These are phyloP conservation scores for Cheilosia pagana DNA, from an alignment of 2,888 invertebrate genomes.

Conservation along the genomic window DNA sequence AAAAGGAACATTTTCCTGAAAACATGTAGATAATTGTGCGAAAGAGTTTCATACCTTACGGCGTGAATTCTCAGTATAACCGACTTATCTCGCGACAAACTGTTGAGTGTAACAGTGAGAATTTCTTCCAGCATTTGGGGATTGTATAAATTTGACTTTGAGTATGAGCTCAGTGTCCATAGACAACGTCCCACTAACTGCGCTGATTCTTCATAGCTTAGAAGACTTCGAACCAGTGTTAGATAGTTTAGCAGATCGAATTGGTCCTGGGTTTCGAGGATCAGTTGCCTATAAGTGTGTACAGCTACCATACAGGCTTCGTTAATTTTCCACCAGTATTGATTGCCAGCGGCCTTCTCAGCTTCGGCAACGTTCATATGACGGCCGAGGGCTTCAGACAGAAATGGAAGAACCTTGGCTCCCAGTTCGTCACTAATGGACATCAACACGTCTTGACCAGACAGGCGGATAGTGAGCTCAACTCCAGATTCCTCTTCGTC, in stretches of 20 bases:
- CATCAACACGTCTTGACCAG: slow-evolving; percentile 86
- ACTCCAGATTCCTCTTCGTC: slow-evolving; percentile 88
- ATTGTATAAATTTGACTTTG: slow-evolving; percentile 82
- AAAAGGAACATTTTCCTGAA: not conserved
- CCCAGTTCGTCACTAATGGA: slow-evolving; percentile 85
- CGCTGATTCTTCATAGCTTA: slow-evolving; percentile 81
- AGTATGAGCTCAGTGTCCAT: slow-evolving; percentile 82
- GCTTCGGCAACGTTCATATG: slow-evolving; percentile 86
- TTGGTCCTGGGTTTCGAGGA: slow-evolving; percentile 81
- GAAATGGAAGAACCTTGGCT: slow-evolving; percentile 84
- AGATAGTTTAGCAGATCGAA: slow-evolving; percentile 83
- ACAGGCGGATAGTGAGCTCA: slow-evolving; percentile 87
- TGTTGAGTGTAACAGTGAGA: slow-evolving; percentile 80
- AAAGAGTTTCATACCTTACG: slow-evolving; percentile 77
- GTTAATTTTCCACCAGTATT: slow-evolving; percentile 87
- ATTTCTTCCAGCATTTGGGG: slow-evolving; percentile 82
- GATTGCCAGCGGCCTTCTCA: slow-evolving; percentile 83
- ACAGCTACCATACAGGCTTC: slow-evolving; percentile 88
- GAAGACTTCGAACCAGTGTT: slow-evolving; percentile 81
- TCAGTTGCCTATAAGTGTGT: slow-evolving; percentile 84
- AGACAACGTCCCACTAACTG: slow-evolving; percentile 82
- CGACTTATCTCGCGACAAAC: slow-evolving; percentile 81
- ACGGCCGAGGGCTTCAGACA: slow-evolving; percentile 86
- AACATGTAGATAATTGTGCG: too few species aligned
- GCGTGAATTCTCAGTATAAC: slow-evolving; percentile 81